These are phyloP conservation scores for Microcebus ravelobensis DNA, from an alignment of 2,113 vertebrate genomes.

Conservation along the genomic window DNA sequence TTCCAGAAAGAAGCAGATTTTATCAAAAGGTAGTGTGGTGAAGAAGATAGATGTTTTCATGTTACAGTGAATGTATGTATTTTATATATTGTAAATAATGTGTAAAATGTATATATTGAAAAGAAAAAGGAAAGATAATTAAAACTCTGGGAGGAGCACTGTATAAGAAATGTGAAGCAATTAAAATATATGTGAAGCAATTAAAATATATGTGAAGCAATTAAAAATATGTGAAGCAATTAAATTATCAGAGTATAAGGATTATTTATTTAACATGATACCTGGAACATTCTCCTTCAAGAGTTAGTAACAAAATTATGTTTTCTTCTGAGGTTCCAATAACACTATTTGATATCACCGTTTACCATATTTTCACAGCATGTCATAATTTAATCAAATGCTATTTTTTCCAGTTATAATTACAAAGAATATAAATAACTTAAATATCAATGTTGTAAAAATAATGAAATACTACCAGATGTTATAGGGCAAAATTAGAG, in stretches of 20 bases:
- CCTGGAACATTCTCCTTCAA: background rate
- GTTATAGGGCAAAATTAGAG: background rate
- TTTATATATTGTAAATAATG: background rate
- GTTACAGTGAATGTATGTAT: background rate
- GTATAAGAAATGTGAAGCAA: background rate
- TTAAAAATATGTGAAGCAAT: background rate
- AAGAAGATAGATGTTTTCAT: background rate
- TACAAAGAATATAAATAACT: slow-evolving; percentile 23
- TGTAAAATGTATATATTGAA: background rate
- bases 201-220: background rate
- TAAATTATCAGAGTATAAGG: background rate
- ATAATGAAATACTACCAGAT: background rate
- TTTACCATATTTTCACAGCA: background rate
- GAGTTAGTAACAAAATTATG: background rate
- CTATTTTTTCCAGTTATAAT: background rate
- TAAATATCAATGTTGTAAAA: background rate
- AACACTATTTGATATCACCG: background rate
- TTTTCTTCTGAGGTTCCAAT: background rate
- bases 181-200: background rate
- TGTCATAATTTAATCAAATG: slow-evolving; percentile 10
- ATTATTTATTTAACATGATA: background rate
- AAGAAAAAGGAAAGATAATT: background rate
- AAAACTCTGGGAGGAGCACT: background rate
- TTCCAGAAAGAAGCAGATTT: background rate
- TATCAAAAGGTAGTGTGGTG: background rate